Base-by-base conservation (phyloP, 2,797 vertebrate genomes). In the Mormyrops boulengeri region DNA sequence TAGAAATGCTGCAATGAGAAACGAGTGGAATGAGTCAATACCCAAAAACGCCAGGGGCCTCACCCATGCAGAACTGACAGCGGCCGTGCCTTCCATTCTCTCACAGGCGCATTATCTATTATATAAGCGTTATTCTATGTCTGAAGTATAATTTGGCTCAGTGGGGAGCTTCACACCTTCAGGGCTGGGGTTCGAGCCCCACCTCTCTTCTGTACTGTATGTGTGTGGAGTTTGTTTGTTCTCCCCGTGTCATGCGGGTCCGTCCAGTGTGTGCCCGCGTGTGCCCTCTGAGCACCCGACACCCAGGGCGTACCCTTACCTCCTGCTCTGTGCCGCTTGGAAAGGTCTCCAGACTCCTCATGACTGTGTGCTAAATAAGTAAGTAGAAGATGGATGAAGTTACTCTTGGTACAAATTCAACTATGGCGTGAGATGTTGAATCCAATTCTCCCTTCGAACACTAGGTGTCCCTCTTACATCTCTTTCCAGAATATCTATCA, bases 391-490 rank as follows among this genome's bases (percentile, higher is more conserved):
- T 77, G 73, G 38, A 44, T 41, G 73, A 41, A 77, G 73, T 77
- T 77, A 77, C n/a, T 41, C 6, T 44, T n/a, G 44, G 41, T 44
- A 49, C 5, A 50, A 49, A 26, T 22, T 4, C 14, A 47, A 49
- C 82, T 85, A 4, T 5, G 9, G 3, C 30, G 12, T 52, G 8
- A 50, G 49, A 85, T 60, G 55, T 87, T 69, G 49, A 66, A 69
- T 41, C 5, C 49, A 86, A 41, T 89, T 73, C 57, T 41, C 47
- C 47, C 5, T 87, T 52, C 73, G 22, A 89, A 34, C 89, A 69
- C 82, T 86, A 89, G 89, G 84, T 66, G 89, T 86, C 89, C 8
- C 41, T 66, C 41, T 89, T 86, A 62, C 41, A 50, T 57, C 85
- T 57, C 73, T 89, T 60, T 85, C 4, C 8, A 85, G 77, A 80